Percentiles rank a stretch among this genome's conserved stretches.
These are phyloP conservation scores for Bettongia penicillata DNA, from an alignment of 2,113 vertebrate species.

Conservation along the genomic window DNA sequence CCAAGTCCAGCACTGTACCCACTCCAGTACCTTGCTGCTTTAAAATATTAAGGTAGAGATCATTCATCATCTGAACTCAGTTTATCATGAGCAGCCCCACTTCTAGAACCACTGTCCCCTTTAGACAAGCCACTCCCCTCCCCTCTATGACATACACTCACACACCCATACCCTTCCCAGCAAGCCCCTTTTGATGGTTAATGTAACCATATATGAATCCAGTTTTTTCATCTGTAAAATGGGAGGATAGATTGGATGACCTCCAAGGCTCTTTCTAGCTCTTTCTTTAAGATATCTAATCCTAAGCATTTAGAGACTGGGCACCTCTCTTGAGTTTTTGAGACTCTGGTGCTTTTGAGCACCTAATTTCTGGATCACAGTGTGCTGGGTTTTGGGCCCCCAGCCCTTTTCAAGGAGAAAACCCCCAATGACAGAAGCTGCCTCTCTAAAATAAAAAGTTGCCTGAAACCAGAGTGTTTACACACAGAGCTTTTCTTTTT, in stretches of 20 bases:
- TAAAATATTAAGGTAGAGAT: neutral
- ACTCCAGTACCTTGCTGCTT: neutral
- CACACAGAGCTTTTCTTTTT: conserved; percentile 51
- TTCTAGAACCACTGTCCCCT: neutral
- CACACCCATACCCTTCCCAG: neutral
- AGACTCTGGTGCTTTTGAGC: neutral
- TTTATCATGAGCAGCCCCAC: neutral
- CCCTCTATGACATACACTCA: neutral
- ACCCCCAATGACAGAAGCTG: no score
- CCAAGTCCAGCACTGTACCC: neutral
- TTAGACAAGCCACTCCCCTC: neutral
- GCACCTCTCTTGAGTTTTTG: neutral
- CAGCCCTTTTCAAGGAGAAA: neutral
- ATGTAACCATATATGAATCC: neutral
- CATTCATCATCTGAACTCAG: neutral
- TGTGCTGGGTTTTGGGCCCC: no score
- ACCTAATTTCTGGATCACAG: neutral
- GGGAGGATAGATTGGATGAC: neutral
- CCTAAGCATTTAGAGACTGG: neutral
- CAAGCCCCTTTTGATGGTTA: neutral
- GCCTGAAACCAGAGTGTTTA: neutral
- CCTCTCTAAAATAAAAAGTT: neutral
- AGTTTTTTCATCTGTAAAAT: neutral
- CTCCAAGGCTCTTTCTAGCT: neutral
- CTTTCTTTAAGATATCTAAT: neutral